Percentiles rank a stretch among this genome's conserved stretches.
Evolutionary conservation across 2,113 vertebrate genomes (phyloP).

Genomic region (Corythaixoides concolor): DNA sequence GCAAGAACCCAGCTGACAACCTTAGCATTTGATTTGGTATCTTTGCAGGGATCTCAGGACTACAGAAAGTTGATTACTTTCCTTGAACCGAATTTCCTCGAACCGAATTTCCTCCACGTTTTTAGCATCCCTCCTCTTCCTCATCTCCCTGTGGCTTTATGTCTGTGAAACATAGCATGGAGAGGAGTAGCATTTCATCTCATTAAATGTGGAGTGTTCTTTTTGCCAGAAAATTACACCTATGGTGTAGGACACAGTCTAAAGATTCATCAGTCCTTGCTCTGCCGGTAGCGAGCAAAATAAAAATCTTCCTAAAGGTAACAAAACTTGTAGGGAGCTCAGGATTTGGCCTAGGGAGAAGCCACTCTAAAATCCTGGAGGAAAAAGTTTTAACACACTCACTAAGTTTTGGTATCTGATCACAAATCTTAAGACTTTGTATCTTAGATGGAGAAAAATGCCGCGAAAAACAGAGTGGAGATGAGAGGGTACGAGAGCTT

Average conservation of each 20-base stretch:
- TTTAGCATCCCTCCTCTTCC: neutral
- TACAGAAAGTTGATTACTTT: neutral
- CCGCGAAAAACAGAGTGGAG: neutral
- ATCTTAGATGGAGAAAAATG: neutral
- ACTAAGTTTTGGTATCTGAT: neutral
- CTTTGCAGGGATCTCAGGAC: neutral
- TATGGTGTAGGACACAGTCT: neutral
- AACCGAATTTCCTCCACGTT: neutral
- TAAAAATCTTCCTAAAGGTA: neutral
- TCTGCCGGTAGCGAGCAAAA: neutral
- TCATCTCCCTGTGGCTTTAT: neutral
- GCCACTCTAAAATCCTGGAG: neutral
- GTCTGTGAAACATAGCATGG: neutral
- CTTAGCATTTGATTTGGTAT: neutral
- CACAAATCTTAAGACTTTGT: neutral
- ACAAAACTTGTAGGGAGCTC: neutral
- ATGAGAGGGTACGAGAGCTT: neutral
- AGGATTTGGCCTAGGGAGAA: neutral
- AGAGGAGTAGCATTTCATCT: neutral
- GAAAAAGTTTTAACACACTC: neutral
- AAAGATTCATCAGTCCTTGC: neutral
- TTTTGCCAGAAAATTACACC: neutral
- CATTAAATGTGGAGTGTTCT: neutral
- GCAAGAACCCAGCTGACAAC: neutral
- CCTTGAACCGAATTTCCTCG: neutral